A percentile compares a stretch with the other conserved stretches of the same genome.
Conservation (phyloP, 2,888 invertebrate species). For the Oscheius onirici region DNA sequence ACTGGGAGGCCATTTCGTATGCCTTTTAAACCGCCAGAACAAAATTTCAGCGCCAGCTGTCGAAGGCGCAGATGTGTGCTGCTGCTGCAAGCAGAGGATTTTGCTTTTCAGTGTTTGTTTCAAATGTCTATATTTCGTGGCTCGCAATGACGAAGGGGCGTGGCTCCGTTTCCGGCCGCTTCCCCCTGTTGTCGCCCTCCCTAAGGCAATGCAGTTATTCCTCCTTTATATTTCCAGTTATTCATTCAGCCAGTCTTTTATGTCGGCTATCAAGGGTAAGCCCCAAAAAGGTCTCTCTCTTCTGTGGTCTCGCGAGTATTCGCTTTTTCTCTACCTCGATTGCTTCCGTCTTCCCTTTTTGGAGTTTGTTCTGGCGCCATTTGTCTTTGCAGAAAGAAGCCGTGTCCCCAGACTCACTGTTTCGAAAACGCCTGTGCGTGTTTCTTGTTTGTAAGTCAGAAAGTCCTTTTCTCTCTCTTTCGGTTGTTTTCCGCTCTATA, state of each 20-base stretch:
- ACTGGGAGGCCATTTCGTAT: background rate
- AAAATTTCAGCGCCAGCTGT: slow-evolving; percentile 19
- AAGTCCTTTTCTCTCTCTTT: background rate
- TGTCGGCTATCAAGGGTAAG: slow-evolving; percentile 19
- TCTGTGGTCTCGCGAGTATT: background rate
- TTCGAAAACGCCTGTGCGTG: background rate
- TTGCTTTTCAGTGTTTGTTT: slow-evolving; percentile 26
- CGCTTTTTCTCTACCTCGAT: background rate
- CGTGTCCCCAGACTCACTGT: background rate
- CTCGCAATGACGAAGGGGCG: slow-evolving; percentile 28
- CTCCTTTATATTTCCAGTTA: slow-evolving; percentile 28
- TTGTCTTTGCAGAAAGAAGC: slow-evolving; percentile 13
- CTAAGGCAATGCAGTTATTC: slow-evolving; percentile 31
- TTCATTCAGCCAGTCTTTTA: slow-evolving; percentile 23
- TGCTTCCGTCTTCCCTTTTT: slow-evolving; percentile 4
- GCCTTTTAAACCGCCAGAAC: background rate
- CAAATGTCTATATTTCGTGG: slow-evolving; percentile 32
- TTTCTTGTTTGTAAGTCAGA: background rate
- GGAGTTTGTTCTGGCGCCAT: background rate
- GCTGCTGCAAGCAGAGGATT: background rate
- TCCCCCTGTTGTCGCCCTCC: slow-evolving; percentile 28
- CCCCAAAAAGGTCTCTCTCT: background rate
- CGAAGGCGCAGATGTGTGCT: slow-evolving; percentile 21
- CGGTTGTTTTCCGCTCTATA: background rate
- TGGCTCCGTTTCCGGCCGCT: slow-evolving; percentile 32